Evolutionary conservation across 2,797 vertebrate species (phyloP).

Genomic region (Mergus octosetaceus): DNA sequence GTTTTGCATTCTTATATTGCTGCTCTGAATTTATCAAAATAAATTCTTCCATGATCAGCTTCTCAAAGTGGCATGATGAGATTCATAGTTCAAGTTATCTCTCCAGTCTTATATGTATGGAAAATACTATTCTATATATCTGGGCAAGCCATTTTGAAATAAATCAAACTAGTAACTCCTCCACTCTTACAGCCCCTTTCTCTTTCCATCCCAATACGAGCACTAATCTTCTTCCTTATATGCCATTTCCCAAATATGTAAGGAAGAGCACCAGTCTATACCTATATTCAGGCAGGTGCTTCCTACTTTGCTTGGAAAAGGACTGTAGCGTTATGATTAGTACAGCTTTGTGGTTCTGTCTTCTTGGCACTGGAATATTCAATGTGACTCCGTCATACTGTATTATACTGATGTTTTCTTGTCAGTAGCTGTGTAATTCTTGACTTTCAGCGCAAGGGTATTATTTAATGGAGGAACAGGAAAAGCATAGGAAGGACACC

Average conservation of each 20-base stretch:
- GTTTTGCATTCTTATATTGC: not conserved
- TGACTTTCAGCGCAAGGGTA: not conserved
- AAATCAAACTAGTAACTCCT: not conserved
- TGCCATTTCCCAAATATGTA: not conserved
- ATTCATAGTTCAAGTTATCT: not conserved
- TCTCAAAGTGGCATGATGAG: not conserved
- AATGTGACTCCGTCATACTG: not conserved
- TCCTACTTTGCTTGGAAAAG: not conserved
- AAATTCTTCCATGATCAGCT: not conserved
- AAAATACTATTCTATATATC: not conserved
- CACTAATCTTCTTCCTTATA: not conserved
- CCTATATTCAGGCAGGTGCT: not conserved
- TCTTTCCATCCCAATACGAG: not conserved
- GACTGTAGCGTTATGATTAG: not conserved
- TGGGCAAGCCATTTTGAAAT: not conserved
- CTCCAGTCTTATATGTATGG: not conserved
- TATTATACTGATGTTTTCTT: not conserved
- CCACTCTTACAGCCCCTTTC: not conserved
- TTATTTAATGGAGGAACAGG: not conserved
- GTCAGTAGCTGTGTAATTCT: not conserved
- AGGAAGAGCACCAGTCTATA: not conserved
- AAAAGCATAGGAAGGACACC: too few relatives aligned
- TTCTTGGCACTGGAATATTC: not conserved
- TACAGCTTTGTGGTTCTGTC: not conserved
- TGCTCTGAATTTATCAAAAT: not conserved